Percentiles rank a stretch among this genome's conserved stretches.
These are phyloP conservation scores for Climacteris rufus DNA, from an alignment of 2,113 vertebrate genomes.

Conservation along the genomic window DNA sequence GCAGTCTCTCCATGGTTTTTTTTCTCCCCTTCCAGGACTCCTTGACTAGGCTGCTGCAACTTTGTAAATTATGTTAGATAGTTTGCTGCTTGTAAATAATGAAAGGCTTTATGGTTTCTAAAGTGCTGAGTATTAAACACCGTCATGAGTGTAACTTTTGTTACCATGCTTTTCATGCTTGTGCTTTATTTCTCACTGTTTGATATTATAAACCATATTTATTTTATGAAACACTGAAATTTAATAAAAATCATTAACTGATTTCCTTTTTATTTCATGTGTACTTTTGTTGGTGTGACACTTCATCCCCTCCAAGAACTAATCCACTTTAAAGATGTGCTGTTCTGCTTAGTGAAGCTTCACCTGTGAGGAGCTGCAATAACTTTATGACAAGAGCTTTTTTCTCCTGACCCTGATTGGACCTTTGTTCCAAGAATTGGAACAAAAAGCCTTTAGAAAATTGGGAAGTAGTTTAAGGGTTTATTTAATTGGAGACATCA, in stretches of 20 bases:
- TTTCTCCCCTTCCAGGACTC: neutral
- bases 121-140: conserved; percentile 64
- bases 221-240: conserved; percentile 87
- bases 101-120: conserved; percentile 77
- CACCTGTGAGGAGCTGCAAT: neutral
- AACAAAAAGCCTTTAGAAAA: neutral
- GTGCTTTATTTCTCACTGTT: conserved; percentile 78
- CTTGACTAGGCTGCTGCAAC: conserved; percentile 47
- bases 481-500: neutral
- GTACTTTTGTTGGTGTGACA: conserved; percentile 8
- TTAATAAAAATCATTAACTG: conserved; percentile 81
- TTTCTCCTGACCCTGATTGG: neutral
- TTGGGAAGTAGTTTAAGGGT: neutral
- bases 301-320: neutral
- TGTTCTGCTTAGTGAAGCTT: neutral
- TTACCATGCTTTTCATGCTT: conserved; percentile 74
- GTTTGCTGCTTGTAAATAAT: conserved; percentile 73
- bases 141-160: conserved; percentile 63
- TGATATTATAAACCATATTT: conserved; percentile 83
- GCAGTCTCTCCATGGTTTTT: neutral
- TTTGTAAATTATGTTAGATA: conserved; percentile 70
- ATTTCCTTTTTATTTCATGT: conserved; percentile 56
- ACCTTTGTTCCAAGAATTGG: neutral
- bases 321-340: conserved; percentile 52
- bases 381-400: neutral